phyloP scores from a whole-genome alignment of 2,888 invertebrate species.

The Sarcophaga rosellei region DNA sequence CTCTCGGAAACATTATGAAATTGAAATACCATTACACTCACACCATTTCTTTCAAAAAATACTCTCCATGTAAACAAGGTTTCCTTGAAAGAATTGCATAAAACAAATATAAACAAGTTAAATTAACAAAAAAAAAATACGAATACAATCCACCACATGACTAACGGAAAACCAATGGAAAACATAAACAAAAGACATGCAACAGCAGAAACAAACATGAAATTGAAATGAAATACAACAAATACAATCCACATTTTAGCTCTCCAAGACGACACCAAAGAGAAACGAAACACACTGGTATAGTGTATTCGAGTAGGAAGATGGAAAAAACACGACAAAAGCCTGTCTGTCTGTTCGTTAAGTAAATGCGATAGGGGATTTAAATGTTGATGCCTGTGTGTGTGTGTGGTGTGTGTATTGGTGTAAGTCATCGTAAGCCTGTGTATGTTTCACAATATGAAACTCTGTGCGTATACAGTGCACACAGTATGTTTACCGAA shows the following conservation, averaged over 20 bases:
- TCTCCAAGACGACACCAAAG: constrained; percentile 37
- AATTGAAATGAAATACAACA: constrained; percentile 26
- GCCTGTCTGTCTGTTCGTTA: constrained; percentile 41
- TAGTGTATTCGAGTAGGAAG: constrained; percentile 46
- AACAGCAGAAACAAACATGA: constrained; percentile 65
- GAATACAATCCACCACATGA: constrained; percentile 72
- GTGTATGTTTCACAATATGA: constrained; percentile 38
- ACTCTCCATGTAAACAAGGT: background rate
- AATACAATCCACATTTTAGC: constrained; percentile 44
- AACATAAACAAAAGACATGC: constrained; percentile 58
- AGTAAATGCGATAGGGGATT: constrained; percentile 36
- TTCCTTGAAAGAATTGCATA: constrained; percentile 14
- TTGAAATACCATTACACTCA: background rate
- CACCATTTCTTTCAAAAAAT: background rate
- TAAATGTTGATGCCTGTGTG: constrained; percentile 8
- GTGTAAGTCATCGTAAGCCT: constrained; percentile 7
- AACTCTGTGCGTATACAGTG: constrained; percentile 1
- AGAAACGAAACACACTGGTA: constrained; percentile 42
- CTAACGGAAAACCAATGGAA: constrained; percentile 1
- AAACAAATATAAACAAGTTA: constrained; percentile 59
- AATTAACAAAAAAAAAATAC: constrained; percentile 42
- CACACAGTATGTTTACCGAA: constrained; percentile 58
- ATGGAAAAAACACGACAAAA: background rate
- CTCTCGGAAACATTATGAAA: constrained; percentile 2
- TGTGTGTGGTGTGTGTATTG: background rate